Percentiles rank a stretch among this genome's conserved stretches.
Conservation (phyloP, 2,888 invertebrate genomes). For the Noctua janthina region DNA sequence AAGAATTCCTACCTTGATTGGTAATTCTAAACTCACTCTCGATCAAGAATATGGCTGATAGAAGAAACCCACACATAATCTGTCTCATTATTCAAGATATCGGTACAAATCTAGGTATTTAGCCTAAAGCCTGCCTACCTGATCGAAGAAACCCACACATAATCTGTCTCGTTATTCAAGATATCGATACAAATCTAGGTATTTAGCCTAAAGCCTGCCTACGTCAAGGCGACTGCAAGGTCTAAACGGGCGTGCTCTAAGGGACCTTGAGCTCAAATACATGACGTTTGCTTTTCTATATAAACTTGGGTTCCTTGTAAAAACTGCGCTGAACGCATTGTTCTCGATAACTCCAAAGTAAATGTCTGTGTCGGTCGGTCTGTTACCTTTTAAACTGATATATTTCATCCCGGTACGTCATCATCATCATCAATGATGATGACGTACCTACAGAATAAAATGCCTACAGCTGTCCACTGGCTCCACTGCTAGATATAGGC, state of each 20-base stretch:
- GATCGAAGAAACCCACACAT: not conserved
- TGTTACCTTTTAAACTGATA: not conserved
- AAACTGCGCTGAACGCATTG: conserved; percentile 23
- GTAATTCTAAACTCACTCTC: not conserved
- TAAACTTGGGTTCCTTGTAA: conserved; percentile 49
- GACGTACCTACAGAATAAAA: too few relatives aligned
- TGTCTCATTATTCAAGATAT: not conserved
- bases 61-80: not conserved
- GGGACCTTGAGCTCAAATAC: conserved; percentile 60
- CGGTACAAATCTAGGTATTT: conserved; percentile 20
- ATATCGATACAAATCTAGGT: conserved; percentile 14
- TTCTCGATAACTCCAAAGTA: not conserved
- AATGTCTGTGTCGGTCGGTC: not conserved
- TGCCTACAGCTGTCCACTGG: too few relatives aligned
- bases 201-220: conserved; percentile 44
- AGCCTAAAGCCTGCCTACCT: conserved; percentile 8
- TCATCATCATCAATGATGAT: too few relatives aligned
- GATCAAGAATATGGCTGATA: too few relatives aligned
- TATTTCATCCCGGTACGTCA: too few relatives aligned
- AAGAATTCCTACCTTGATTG: not conserved
- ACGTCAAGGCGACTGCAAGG: conserved; percentile 60
- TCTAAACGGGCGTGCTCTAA: conserved; percentile 55
- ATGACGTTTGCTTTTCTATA: conserved; percentile 48
- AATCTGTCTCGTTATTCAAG: not conserved
- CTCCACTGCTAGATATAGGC: too few relatives aligned